Base-by-base conservation (phyloP, 2,888 invertebrate genomes). In the Notocelia uddmanniana region DNA sequence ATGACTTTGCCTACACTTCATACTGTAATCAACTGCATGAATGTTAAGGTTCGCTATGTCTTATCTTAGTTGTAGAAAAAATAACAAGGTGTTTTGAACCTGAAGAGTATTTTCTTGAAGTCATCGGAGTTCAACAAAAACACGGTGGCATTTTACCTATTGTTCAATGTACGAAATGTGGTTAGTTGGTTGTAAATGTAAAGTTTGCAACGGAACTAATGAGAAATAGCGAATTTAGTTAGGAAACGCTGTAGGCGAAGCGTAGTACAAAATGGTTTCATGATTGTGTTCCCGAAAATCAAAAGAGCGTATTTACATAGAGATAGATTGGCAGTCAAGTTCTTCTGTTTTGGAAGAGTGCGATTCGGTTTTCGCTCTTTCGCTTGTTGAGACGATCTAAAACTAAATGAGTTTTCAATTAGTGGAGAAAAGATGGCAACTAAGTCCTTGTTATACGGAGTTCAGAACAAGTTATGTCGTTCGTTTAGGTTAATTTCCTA, bases 221-320 rank as follows among this genome's bases (percentile, higher is more conserved):
- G 52, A 64, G 52, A 64, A 54, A 64, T 54, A 37, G n/a, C 21
- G 37, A 54, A 54, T 54, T 54, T 37, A 3, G 54, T 52, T 64
- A 23, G 11, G 21, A 54, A 64, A 3, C 37, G 52, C 52, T 18
- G 5, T 10, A 52, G 64, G 37, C 64, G 37, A 37, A 37, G 21
- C 34, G 52, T 21, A 23, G n/a, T 54, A 64, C 64, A 54, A 64
- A 37, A 64, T 64, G 54, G 54, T 21, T 64, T 52, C 37, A n/a
- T 48, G 45, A 11, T 45, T 26, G 18, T 18, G 41, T 18, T n/a
- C 3, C 6, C 2, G 1, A 23, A 19, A 10, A 13, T 13, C 13
- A 31, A 62, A 50, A 50, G 18, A 18, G 26, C 62, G 60, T 15
- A 50, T 31, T 31, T 2, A 15, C 6, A 15, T 11, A 31, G 13